These are phyloP conservation scores for Trilocha varians DNA, from an alignment of 2,888 invertebrate species.

Conservation along the genomic window DNA sequence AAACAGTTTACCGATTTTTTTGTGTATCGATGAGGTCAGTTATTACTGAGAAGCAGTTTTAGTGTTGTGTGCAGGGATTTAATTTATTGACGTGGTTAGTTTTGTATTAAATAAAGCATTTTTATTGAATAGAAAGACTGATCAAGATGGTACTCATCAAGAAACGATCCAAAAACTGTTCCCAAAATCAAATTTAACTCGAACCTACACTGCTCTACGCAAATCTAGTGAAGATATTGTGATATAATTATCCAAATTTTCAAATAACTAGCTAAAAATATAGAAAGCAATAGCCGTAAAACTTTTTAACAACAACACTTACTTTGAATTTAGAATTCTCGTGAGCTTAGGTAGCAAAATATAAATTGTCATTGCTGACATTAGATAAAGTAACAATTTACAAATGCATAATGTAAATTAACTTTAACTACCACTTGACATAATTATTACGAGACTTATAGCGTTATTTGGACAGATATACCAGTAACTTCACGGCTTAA, in stretches of 20 bases:
- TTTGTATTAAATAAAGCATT: neutral
- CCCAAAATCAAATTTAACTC: too few relatives aligned
- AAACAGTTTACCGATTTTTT: neutral
- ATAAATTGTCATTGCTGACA: too few relatives aligned
- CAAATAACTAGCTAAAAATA: too few relatives aligned
- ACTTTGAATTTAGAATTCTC: too few relatives aligned
- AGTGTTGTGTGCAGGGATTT: slow-evolving; percentile 6
- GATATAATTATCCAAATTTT: neutral
- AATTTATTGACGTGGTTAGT: neutral
- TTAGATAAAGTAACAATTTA: neutral
- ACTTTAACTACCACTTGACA: slow-evolving; percentile 10
- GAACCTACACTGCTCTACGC: too few relatives aligned
- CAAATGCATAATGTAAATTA: neutral
- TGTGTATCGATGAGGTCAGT: slow-evolving; percentile 20
- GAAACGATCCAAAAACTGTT: too few relatives aligned
- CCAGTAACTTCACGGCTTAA: neutral
- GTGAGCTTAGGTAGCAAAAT: too few relatives aligned
- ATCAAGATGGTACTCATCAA: too few relatives aligned
- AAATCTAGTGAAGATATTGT: too few relatives aligned
- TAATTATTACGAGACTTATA: neutral
- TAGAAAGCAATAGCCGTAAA: too few relatives aligned
- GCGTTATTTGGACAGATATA: neutral
- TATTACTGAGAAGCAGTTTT: slow-evolving; percentile 25
- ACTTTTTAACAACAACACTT: too few relatives aligned
- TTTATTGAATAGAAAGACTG: too few relatives aligned